Evolutionary conservation across 2,888 invertebrate genomes (phyloP).

Genomic region (Ophion obscuratus): DNA sequence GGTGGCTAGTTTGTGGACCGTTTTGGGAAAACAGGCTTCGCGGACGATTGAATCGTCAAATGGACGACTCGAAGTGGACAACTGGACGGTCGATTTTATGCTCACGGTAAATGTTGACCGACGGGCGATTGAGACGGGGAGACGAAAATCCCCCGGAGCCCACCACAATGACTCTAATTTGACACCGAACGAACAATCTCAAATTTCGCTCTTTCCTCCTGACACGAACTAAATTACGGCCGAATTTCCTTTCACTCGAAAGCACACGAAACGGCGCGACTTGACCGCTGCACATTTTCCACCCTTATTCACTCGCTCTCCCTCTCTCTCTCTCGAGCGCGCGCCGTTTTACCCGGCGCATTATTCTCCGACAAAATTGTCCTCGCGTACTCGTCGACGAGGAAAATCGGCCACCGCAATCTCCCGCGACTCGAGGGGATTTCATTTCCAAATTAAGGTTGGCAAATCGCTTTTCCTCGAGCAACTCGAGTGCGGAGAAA

Average conservation of each 20-base stretch:
- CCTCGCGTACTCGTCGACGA: neutral
- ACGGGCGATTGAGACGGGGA: neutral
- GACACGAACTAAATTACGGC: constrained; percentile 28
- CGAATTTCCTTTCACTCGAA: constrained; percentile 48
- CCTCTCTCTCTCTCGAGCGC: no score
- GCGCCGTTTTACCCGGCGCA: neutral
- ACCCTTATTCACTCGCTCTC: constrained; percentile 3
- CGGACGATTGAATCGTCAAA: constrained; percentile 45
- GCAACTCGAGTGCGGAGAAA: no score
- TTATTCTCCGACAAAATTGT: neutral
- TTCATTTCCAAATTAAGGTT: constrained; percentile 16
- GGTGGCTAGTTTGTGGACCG: no score
- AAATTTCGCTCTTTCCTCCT: constrained; percentile 39
- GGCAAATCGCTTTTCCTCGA: no score
- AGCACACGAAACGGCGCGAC: constrained; percentile 40
- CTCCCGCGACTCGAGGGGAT: neutral
- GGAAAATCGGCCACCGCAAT: constrained; percentile 18
- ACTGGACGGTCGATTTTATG: constrained; percentile 36
- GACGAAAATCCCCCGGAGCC: constrained; percentile 10
- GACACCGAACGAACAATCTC: constrained; percentile 54
- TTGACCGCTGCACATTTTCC: constrained; percentile 45
- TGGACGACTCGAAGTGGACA: constrained; percentile 57
- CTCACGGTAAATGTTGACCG: constrained; percentile 24
- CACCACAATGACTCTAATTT: constrained; percentile 64
- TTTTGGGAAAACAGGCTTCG: no score